These are phyloP conservation scores for Cephalopachus bancanus DNA, from an alignment of 2,797 vertebrate genomes.

Conservation along the genomic window DNA sequence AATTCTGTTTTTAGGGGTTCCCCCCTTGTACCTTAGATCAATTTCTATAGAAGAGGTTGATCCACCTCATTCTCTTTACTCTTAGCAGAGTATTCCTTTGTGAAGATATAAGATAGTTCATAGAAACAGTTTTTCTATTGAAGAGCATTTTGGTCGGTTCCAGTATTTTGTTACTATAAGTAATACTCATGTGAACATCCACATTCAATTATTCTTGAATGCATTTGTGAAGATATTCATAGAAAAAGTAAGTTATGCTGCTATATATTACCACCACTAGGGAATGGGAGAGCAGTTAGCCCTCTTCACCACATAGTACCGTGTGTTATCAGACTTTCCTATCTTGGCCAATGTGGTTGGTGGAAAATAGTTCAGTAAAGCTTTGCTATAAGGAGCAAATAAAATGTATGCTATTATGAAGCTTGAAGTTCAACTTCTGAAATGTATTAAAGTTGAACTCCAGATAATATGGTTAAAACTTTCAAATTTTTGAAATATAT, in stretches of 20 bases:
- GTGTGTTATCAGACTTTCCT: background rate
- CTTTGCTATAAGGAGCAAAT: background rate
- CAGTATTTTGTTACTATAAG: background rate
- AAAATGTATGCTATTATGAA: background rate
- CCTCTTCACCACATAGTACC: background rate
- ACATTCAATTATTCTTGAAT: background rate
- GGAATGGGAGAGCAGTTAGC: background rate
- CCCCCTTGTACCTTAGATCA: background rate
- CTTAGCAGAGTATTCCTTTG: background rate
- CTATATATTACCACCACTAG: background rate
- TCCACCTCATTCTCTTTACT: background rate
- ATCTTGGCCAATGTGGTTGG: background rate
- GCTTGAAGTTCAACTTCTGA: background rate
- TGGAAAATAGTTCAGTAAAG: background rate
- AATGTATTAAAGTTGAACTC: background rate
- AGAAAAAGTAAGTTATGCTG: background rate
- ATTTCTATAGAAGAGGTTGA: background rate
- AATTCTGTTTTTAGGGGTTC: no score
- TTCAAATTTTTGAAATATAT: slow-evolving; percentile 36
- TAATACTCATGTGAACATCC: background rate
- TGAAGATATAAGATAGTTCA: background rate
- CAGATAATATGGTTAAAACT: background rate
- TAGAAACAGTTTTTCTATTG: background rate
- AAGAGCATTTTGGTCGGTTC: background rate
- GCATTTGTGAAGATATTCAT: background rate